Evolutionary conservation across 2,113 vertebrate species (phyloP), one percentile per base, ranked within the genome.

Genomic region (Prunella fulvescens): DNA sequence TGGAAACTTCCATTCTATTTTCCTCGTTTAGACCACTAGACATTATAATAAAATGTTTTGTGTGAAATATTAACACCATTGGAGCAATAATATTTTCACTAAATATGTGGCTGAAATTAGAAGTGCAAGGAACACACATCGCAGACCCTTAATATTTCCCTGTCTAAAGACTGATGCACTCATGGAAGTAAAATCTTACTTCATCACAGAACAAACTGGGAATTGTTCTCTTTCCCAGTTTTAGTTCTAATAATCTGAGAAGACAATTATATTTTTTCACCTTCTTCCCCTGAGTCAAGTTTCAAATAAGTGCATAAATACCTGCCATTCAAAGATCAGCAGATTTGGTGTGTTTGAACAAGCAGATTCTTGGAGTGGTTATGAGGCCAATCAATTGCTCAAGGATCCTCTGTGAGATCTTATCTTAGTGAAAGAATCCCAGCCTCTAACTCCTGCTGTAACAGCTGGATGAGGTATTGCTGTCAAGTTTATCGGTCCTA

Each of bases 41-140:
- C 17, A 73, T 37, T 20, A 33, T 24, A 35, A 47, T 19, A 67
- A 81, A 92, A 45, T 39, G 4, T 47, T 35, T 12, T 81, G 18
- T 70, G 35, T 54, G 51, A 93, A 90, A 94, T 80, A 73, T 19
- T 77, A 50, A 81, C 45, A 73, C 9, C 6, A 15, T 7, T 58
- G 35, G 16, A 78, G 39, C 11, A 90, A 70, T 35, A 81, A 50
- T 40, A 70, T 77, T 73, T 83, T 88, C 37, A 37, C 62, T 50
- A 22, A 82, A 45, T 44, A 19, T 33, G 44, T 23, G 19, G 13
- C 11, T 81, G 51, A 25, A 88, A 72, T 47, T n/a, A 74, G 35
- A 71, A 67, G 13, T 62, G 7, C 39, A 31, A 20, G 28, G 54
- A 70, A 23, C 1, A 1, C 29, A n/a, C 0, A 0, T 22, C 4